These are phyloP conservation scores for Thereva nobilitata DNA, from an alignment of 2,888 invertebrate genomes.

Conservation along the genomic window DNA sequence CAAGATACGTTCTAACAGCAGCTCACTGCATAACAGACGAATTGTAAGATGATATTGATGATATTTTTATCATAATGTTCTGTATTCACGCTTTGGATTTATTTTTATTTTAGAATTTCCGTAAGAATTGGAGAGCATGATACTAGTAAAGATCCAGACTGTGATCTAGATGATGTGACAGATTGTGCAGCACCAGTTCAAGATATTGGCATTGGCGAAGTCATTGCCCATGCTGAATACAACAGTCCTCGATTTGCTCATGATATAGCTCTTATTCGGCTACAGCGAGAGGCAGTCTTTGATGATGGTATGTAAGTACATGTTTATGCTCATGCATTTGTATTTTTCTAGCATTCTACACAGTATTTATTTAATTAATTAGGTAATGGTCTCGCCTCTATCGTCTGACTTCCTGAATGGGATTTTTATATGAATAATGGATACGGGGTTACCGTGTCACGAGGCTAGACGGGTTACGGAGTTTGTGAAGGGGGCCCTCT, in stretches of 20 bases:
- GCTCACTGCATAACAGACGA: constrained; percentile 49
- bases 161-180: constrained; percentile 43
- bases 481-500: no score
- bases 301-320: constrained; percentile 15
- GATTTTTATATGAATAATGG: no score
- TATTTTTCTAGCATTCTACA: no score
- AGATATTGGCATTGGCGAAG: constrained; percentile 51
- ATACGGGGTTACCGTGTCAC: no score
- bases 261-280: constrained; percentile 66
- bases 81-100: neutral
- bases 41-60: constrained; percentile 46
- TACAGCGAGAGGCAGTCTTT: constrained; percentile 48
- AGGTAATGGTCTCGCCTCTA: no score
- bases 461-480: no score
- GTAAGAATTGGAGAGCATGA: constrained; percentile 59
- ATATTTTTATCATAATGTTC: neutral
- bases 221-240: constrained; percentile 62
- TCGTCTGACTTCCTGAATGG: no score
- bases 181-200: constrained; percentile 56
- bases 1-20: constrained; percentile 52
- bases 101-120: constrained; percentile 47
- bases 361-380: no score
- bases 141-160: constrained; percentile 50
- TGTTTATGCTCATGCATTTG: neutral
- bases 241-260: constrained; percentile 54